Evolutionary conservation across 2,797 vertebrate species (phyloP).

Genomic region (Coregonus sp.): DNA sequence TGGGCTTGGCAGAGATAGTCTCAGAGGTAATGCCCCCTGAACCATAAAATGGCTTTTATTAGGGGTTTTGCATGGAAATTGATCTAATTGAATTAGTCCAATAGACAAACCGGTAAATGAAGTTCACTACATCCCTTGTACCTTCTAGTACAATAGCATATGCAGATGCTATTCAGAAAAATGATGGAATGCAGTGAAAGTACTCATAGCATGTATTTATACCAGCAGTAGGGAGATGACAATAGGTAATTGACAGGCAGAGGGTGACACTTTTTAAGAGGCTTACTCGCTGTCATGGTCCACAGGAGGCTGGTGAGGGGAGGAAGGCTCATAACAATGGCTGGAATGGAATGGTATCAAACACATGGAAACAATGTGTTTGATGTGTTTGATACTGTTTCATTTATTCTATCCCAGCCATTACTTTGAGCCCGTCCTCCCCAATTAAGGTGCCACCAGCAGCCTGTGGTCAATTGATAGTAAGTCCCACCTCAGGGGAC

Average conservation of each 20-base stretch:
- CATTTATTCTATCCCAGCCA: too few species aligned
- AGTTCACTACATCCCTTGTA: not conserved
- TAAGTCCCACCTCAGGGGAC: slow-evolving; percentile 58
- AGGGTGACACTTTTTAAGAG: slow-evolving; percentile 20
- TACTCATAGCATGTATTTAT: slow-evolving; percentile 25
- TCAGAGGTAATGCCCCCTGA: slow-evolving; percentile 6
- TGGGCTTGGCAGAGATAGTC: not conserved
- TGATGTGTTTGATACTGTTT: too few species aligned
- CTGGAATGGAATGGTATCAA: too few species aligned
- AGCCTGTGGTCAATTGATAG: slow-evolving; percentile 71
- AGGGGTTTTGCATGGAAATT: slow-evolving; percentile 20
- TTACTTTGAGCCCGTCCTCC: slow-evolving; percentile 16
- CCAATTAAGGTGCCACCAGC: slow-evolving; percentile 35
- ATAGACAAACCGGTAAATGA: slow-evolving; percentile 24
- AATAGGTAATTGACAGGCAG: slow-evolving; percentile 25
- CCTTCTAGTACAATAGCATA: not conserved
- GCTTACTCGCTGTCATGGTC: too few species aligned
- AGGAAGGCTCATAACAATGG: too few species aligned
- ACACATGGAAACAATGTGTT: too few species aligned
- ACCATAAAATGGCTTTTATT: slow-evolving; percentile 35
- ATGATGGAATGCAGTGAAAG: not conserved
- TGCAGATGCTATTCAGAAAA: not conserved
- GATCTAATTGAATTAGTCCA: slow-evolving; percentile 31
- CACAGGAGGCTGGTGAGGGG: too few species aligned
- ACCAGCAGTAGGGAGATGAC: slow-evolving; percentile 16